Evolutionary conservation across 2,888 invertebrate species (phyloP).

Genomic region (Perithous albicinctus): DNA sequence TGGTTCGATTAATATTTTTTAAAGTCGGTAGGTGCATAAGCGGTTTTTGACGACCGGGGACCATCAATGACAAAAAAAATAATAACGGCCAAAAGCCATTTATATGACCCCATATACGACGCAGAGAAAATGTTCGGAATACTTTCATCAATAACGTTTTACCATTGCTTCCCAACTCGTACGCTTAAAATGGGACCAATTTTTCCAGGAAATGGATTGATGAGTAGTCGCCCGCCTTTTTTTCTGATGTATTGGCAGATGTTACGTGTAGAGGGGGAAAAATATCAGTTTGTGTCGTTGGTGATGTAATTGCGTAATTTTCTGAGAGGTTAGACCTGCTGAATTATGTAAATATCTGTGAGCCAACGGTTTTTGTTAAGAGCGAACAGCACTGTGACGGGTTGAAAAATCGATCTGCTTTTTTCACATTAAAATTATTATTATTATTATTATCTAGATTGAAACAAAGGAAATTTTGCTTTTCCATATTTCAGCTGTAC

Average conservation of each 20-base stretch:
- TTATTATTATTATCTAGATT: no score
- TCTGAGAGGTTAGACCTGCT: not conserved
- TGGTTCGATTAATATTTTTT: conserved; percentile 63
- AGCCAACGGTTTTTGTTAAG: no score
- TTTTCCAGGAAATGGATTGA: conserved; percentile 46
- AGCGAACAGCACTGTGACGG: no score
- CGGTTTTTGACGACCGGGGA: conserved; percentile 51
- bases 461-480: not conserved
- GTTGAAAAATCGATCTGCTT: no score
- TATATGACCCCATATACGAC: not conserved
- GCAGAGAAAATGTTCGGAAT: conserved; percentile 46
- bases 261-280: not conserved
- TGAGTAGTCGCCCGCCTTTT: not conserved
- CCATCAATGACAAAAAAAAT: conserved; percentile 30
- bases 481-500: conserved; percentile 23
- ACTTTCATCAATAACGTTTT: conserved; percentile 60
- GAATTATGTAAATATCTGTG: not conserved
- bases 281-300: not conserved
- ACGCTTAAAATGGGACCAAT: conserved; percentile 40
- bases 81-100: not conserved
- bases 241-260: not conserved
- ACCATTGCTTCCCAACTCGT: conserved; percentile 40
- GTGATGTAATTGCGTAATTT: not conserved
- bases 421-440: no score
- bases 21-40: conserved; percentile 52